Base-by-base conservation (phyloP, 2,888 invertebrate species). In the Eueremaeus valkanovi region DNA sequence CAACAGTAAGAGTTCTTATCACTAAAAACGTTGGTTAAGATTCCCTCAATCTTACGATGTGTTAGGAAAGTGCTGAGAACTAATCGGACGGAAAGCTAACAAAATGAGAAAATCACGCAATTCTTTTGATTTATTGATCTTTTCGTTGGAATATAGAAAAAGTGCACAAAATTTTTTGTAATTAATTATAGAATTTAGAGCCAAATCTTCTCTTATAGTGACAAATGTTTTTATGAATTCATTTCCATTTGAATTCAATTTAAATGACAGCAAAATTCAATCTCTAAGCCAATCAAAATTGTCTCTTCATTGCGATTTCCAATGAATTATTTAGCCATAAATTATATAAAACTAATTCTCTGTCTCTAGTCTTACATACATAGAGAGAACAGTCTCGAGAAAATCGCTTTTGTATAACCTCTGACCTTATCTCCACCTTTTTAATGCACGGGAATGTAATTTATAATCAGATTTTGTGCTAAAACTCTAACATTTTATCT, bases 381-480 rank as follows among this genome's bases (percentile, higher is more conserved):
- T n/a, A 63, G 63, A 63, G n/a, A 33, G 21, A 63, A 63, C 36
- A 63, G 29, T 33, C n/a, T 33, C 24, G 3, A 24, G 33, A 33
- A 63, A 63, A 63, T 63, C 63, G 63, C 27, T 31, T 61, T 63
- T 31, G 18, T 36, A n/a, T 63, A 36, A 63, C 63, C 63, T 63
- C 24, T 63, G 21, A 18, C 36, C 63, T 24, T 3, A 33, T 29
- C 33, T 33, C 33, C 63, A 18, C 33, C 63, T 33, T 63, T 63
- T 63, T 63, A 63, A 33, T 63, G 33, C 33, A 63, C 31, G 63
- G 55, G 21, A 63, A 63, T 33, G n/a, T 33, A 63, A 63, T 63
- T 63, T 63, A 63, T 55, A 55, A n/a, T 51, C 21, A 29, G 6
- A 33, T 63, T 63, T 63, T 63, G 24, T 36, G 36, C 11, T 63